phyloP scores from a whole-genome alignment of 2,888 invertebrate genomes.

The Drosophila helvetica region DNA sequence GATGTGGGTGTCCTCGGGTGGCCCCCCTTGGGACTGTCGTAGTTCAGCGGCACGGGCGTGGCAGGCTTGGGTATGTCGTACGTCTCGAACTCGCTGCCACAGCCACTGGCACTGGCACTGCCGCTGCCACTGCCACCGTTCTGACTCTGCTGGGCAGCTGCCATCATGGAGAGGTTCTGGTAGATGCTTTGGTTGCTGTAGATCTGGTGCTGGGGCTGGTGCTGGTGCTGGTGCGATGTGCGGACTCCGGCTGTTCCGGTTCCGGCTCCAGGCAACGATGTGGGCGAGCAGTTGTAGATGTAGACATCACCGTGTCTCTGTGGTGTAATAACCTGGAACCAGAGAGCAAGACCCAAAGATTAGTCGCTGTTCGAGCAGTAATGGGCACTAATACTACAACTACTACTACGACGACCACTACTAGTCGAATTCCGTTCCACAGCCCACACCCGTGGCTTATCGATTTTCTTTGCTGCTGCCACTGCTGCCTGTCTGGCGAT shows the following conservation, averaged over 20 bases:
- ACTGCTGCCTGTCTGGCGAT: neutral
- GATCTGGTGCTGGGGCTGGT: constrained; percentile 54
- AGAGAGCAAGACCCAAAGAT: constrained; percentile 2
- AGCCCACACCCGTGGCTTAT: constrained; percentile 35
- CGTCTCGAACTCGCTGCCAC: constrained; percentile 79
- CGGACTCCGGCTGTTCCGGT: constrained; percentile 38
- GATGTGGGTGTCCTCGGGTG: constrained; percentile 73
- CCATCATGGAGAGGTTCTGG: constrained; percentile 81
- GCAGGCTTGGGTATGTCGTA: constrained; percentile 87
- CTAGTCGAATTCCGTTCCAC: neutral
- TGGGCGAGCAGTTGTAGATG: constrained; percentile 86
- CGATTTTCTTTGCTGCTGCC: constrained; percentile 56
- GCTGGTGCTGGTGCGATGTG: constrained; percentile 51
- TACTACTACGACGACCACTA: constrained; percentile 10
- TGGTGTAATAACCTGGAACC: constrained; percentile 87
- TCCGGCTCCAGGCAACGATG: constrained; percentile 29
- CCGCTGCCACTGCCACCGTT: constrained; percentile 42
- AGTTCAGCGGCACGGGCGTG: constrained; percentile 85
- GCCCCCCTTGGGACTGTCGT: constrained; percentile 85
- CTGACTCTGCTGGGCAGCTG: constrained; percentile 49
- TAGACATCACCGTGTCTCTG: constrained; percentile 90
- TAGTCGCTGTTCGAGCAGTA: neutral
- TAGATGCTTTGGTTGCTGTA: constrained; percentile 79
- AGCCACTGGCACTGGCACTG: constrained; percentile 19
- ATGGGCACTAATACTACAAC: neutral